Percentiles rank a stretch among this genome's conserved stretches.
Evolutionary conservation across 2,888 invertebrate species (phyloP).

Genomic region (Geotrupes spiniger): DNA sequence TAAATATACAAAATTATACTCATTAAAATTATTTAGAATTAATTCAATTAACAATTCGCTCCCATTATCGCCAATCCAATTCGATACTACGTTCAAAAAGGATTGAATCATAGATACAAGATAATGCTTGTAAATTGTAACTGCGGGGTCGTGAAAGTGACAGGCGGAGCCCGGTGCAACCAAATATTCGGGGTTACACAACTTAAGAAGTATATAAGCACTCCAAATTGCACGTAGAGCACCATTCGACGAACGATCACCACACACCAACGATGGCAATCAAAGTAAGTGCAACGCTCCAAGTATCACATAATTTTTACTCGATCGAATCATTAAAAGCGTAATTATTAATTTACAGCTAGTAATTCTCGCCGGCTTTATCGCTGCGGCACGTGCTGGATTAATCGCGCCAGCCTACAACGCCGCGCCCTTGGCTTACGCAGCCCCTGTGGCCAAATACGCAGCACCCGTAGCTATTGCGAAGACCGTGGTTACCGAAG

Average conservation of each 20-base stretch:
- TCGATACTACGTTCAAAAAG: no score
- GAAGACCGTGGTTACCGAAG: slow-evolving; percentile 27
- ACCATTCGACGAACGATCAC: slow-evolving; percentile 1
- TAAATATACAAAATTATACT: no score
- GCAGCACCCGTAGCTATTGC: slow-evolving; percentile 26
- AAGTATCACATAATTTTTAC: background rate
- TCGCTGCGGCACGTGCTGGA: slow-evolving; percentile 28
- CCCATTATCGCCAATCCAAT: no score
- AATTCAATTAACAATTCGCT: no score
- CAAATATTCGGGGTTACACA: slow-evolving; percentile 8
- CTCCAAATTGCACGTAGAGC: slow-evolving; percentile 6
- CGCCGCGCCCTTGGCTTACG: slow-evolving; percentile 33
- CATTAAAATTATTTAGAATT: no score
- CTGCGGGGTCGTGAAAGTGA: background rate
- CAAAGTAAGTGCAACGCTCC: slow-evolving; percentile 26
- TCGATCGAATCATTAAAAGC: background rate
- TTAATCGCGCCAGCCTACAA: slow-evolving; percentile 20
- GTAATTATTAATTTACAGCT: slow-evolving; percentile 23
- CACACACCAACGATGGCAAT: slow-evolving; percentile 22
- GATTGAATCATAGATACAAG: no score
- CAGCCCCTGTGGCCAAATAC: slow-evolving; percentile 33
- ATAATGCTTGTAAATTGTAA: no score
- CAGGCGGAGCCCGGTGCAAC: slow-evolving; percentile 6
- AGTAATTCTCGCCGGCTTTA: slow-evolving; percentile 25
- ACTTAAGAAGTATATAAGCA: slow-evolving; percentile 8